Percentiles rank a stretch among this genome's conserved stretches.
phyloP scores from a whole-genome alignment of 2,113 vertebrate genomes.

The Callithrix jacchus region DNA sequence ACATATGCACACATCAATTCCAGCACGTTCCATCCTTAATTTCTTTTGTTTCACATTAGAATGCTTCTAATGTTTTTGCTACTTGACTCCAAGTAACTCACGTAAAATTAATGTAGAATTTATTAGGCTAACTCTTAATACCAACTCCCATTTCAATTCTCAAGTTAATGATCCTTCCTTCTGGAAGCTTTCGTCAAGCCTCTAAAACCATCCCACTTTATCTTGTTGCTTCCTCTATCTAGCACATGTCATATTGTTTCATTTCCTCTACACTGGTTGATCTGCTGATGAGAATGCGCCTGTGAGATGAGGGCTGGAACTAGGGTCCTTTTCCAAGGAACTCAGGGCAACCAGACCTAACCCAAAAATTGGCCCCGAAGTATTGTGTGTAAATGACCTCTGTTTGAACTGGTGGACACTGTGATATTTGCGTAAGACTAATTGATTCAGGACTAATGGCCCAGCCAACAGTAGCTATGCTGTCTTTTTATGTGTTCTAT shows the following conservation, averaged over 20 bases:
- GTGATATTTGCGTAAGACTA: neutral
- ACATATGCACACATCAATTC: accelerated
- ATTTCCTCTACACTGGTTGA: neutral
- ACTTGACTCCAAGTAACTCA: too few relatives aligned
- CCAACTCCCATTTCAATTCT: neutral
- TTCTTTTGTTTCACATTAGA: neutral
- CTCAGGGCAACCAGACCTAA: neutral
- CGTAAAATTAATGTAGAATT: too few relatives aligned
- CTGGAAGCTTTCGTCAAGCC: neutral
- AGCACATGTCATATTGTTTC: neutral
- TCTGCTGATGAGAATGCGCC: neutral
- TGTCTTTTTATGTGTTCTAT: neutral
- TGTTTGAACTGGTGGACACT: neutral
- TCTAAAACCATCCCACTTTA: neutral
- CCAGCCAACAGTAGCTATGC: neutral
- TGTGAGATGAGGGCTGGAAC: neutral
- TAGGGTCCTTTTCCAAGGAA: neutral
- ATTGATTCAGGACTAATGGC: neutral
- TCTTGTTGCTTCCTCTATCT: neutral
- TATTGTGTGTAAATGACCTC: neutral
- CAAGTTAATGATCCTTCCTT: neutral
- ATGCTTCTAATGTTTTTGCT: too few relatives aligned
- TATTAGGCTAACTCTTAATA: neutral
- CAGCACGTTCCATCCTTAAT: accelerated
- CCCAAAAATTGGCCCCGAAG: neutral